Base-by-base conservation (phyloP, 2,888 invertebrate species). In the Melanostoma scalare region DNA sequence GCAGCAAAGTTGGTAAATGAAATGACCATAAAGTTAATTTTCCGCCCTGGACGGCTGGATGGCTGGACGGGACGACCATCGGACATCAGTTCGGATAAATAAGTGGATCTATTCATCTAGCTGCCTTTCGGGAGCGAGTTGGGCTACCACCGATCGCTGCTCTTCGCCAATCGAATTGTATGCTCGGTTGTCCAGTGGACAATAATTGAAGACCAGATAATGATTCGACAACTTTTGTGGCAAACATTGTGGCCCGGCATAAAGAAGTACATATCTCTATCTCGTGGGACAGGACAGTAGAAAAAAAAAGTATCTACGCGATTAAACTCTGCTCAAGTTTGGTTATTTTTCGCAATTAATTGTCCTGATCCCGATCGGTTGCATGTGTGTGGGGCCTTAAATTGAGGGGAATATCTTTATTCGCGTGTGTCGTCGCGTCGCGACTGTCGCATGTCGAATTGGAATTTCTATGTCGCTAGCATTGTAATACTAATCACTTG, bases 141-240 rank as follows among this genome's bases (percentile, higher is more conserved):
- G 6, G n/a, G 46, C 42, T 38, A 4, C 9, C 35, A 61, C 33
- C 44, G n/a, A 40, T 67, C 36, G 50, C 74, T 79, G 31, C 69
- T 69, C 20, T 20, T 20, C 20, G 20, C 53, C 40, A 68, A 68
- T 68, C 80, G 76, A 76, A 68, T 52, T 52, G 42, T 44, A 42
- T n/a, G n/a, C 65, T 71, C 36, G 80, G 52, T 40, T 81, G 65
- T 71, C 76, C 80, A 40, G 30, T 48, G 61, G 71, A 77, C 81
- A 81, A 81, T 81, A 81, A 81, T 81, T 81, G 81, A 81, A 81
- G 81, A 81, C 81, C 81, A 81, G 81, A 81, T 81, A 81, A 81
- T 76, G 72, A 72, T 81, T 81, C 77, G 81, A 81, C 81, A 81
- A 77, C 67, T 81, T 61, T 76, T 71, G 55, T 58, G 65, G 65